phyloP scores from a whole-genome alignment of 2,888 invertebrate genomes.

The Netelia inedita region DNA sequence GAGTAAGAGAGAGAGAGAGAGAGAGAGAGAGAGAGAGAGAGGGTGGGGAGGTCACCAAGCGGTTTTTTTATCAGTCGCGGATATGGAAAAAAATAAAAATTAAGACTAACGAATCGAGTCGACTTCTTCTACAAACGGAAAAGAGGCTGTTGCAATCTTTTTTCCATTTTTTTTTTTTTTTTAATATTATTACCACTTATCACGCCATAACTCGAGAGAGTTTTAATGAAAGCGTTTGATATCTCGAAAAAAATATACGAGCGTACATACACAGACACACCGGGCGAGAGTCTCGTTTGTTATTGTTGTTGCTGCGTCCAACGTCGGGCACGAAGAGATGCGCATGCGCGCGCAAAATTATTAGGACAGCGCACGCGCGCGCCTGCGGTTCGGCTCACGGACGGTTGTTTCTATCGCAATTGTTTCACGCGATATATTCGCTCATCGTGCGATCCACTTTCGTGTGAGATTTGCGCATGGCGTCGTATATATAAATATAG shows the following conservation, averaged over 20 bases:
- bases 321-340: slow-evolving; percentile 11
- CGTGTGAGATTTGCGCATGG: slow-evolving; percentile 27
- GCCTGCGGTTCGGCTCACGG: slow-evolving; percentile 32
- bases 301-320: slow-evolving; percentile 7
- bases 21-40: too few species aligned
- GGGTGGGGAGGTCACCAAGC: neutral
- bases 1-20: too few species aligned
- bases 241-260: slow-evolving; percentile 37
- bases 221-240: slow-evolving; percentile 58
- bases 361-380: slow-evolving; percentile 58
- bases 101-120: neutral
- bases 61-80: slow-evolving; percentile 24
- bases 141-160: neutral
- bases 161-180: neutral
- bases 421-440: slow-evolving; percentile 64
- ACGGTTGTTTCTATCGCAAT: slow-evolving; percentile 53
- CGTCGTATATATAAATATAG: neutral
- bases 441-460: slow-evolving; percentile 62
- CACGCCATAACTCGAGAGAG: slow-evolving; percentile 56
- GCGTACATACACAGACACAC: neutral
- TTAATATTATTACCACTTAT: slow-evolving; percentile 1
- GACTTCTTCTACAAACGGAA: neutral
- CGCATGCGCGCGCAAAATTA: slow-evolving; percentile 57
- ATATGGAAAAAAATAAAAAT: slow-evolving; percentile 42
- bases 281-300: slow-evolving; percentile 57